Percentiles rank a stretch among this genome's conserved stretches.
Evolutionary conservation across 2,888 invertebrate genomes (phyloP).

Genomic region (Holacanthella duospinosa): DNA sequence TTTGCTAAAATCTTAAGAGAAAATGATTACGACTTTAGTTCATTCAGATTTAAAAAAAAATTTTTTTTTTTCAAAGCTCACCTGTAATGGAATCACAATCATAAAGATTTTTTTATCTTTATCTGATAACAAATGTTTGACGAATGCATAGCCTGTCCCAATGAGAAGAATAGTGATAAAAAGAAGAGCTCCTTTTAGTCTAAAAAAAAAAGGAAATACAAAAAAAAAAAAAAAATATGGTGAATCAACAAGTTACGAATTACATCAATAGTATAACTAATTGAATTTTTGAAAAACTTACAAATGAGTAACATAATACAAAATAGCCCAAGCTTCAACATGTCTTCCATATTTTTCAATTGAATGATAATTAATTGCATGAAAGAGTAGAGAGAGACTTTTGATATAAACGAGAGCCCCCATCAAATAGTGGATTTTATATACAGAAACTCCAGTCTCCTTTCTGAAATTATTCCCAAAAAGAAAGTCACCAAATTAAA

Average conservation of each 20-base stretch:
- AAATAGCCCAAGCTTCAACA: constrained; percentile 92
- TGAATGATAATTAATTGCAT: constrained; percentile 87
- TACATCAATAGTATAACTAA: neutral
- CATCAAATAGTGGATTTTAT: constrained; percentile 95
- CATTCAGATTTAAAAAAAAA: constrained; percentile 6
- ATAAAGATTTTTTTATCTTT: constrained; percentile 95
- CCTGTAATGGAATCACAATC: constrained; percentile 93
- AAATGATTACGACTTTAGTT: neutral
- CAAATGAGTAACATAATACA: constrained; percentile 96
- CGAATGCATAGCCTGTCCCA: constrained; percentile 98
- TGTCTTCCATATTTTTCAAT: constrained; percentile 87
- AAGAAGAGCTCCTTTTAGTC: constrained; percentile 78
- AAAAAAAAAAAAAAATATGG: too few relatives aligned
- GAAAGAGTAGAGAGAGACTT: constrained; percentile 82
- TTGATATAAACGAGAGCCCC: constrained; percentile 84
- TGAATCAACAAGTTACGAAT: neutral
- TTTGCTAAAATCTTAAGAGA: constrained; percentile 74
- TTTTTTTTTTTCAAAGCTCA: constrained; percentile 41
- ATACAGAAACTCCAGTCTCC: constrained; percentile 53
- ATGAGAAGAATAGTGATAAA: constrained; percentile 93
- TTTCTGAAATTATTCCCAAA: constrained; percentile 48
- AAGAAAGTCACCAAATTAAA: neutral
- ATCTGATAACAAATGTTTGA: constrained; percentile 91
- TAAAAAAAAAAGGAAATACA: too few relatives aligned
- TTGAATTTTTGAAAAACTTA: constrained; percentile 46